phyloP scores from a whole-genome alignment of 2,113 vertebrate species.

The Octodon degus region DNA sequence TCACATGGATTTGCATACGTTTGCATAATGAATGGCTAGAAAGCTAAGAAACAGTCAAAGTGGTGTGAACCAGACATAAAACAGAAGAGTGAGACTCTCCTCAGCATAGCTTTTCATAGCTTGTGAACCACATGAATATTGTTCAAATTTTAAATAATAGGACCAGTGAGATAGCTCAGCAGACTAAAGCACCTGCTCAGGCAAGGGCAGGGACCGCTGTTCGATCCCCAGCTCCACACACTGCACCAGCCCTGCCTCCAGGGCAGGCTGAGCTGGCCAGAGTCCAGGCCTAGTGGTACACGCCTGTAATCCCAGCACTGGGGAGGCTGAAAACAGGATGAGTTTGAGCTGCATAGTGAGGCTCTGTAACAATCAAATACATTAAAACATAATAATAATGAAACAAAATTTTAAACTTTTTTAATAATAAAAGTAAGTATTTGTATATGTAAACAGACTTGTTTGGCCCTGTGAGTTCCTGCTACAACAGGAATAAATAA shows the following conservation, averaged over 20 bases:
- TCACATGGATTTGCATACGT: background rate
- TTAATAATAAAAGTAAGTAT: constrained; percentile 13
- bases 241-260: too few relatives aligned
- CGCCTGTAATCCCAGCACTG: too few relatives aligned
- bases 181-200: too few relatives aligned
- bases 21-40: constrained; percentile 1
- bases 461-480: background rate
- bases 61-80: background rate
- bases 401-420: background rate
- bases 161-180: too few relatives aligned
- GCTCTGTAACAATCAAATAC: too few relatives aligned
- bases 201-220: too few relatives aligned
- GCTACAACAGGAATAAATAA: background rate
- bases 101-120: background rate
- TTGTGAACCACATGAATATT: background rate
- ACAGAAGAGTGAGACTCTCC: background rate
- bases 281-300: too few relatives aligned
- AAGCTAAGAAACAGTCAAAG: constrained; percentile 1
- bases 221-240: too few relatives aligned
- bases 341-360: too few relatives aligned
- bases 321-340: too few relatives aligned
- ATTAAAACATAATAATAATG: too few relatives aligned
- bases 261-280: too few relatives aligned
- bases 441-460: background rate
- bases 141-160: constrained; percentile 20